Evolutionary conservation across 1,140 invertebrate species (phyloP).

Genomic region (Triops longicaudatus): DNA sequence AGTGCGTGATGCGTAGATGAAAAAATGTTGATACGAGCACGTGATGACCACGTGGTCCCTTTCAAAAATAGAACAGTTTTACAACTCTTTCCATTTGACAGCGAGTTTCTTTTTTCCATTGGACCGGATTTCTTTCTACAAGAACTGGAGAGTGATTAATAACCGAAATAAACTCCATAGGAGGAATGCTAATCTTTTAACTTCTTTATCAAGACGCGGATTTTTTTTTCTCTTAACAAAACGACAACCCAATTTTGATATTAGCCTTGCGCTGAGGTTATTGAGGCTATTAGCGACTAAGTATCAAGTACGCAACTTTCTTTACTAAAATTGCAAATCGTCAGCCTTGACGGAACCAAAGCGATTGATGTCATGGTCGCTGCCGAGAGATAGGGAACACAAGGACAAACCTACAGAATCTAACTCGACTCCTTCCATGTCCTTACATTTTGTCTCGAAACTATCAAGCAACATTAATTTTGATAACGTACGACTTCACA

Average conservation of each 20-base stretch:
- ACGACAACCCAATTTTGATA: not conserved
- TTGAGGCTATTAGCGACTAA: not conserved
- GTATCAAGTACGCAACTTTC: not conserved
- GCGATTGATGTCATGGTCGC: constrained; percentile 1
- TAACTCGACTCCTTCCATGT: not conserved
- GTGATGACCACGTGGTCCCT: too few relatives aligned
- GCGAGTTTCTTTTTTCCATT: too few relatives aligned
- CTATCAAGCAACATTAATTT: not conserved
- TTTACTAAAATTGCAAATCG: not conserved
- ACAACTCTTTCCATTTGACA: too few relatives aligned
- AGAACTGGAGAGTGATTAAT: too few relatives aligned
- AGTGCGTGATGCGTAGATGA: too few relatives aligned
- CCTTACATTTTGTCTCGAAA: not conserved
- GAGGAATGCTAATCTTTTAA: too few relatives aligned
- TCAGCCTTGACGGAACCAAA: not conserved
- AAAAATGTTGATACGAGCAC: too few relatives aligned
- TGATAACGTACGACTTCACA: not conserved
- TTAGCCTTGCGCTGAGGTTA: not conserved
- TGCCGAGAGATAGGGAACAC: not conserved
- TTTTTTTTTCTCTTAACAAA: too few relatives aligned
- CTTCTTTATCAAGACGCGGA: too few relatives aligned
- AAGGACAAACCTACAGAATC: not conserved
- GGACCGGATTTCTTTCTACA: too few relatives aligned
- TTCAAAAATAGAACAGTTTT: too few relatives aligned
- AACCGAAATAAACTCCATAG: too few relatives aligned